Base-by-base conservation (phyloP, 2,888 invertebrate species). In the Seladonia tumulorum region DNA sequence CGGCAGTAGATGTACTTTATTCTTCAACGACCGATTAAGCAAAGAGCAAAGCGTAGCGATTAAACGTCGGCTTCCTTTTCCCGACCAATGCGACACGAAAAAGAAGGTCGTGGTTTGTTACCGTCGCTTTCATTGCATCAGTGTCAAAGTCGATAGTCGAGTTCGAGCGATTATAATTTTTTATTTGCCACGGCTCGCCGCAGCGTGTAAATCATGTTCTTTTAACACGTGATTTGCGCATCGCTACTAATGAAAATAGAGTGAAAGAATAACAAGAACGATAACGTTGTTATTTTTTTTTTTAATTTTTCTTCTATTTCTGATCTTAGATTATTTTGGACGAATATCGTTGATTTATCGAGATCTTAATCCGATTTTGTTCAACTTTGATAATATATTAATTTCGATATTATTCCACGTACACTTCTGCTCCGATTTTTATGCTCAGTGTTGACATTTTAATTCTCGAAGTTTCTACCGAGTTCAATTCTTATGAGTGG, bases 201-300 rank as follows among this genome's bases (percentile, higher is more conserved):
- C 14, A 14, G 12, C 42, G 73, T 80, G 82, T 25, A 87, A 81
- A 84, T 79, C 29, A 29, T 25, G 60, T 81, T 83, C 47, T 39
- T 75, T 29, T 74, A 53, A 57, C 85, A 88, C 86, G 83, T 82
- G 85, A 39, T 39, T 22, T 63, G 16, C 68, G 22, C 10, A 39
- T 22, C 39, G 10, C 22, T 68, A 18, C 12, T 35, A 35, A 35
- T 35, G 1, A 16, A 63, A 29, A 16, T 18, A 5, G 25, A 16
- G 12, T 1, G 25, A 14, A 14, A 60, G 1, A 60, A n/a, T 14
- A 25, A 60, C 25, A 5, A 16, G 0, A 14, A 18, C 53, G 2
- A 53, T 22, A 22, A 22, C 22, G 22, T 8, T 22, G 5, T 53
- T 18, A 5, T 12, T 45, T 10, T 45, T 10, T 45, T 10, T 12